Evolutionary conservation across 2,797 vertebrate genomes (phyloP), one percentile per base, ranked within the genome.

Genomic region (Poliocrania exsul): DNA sequence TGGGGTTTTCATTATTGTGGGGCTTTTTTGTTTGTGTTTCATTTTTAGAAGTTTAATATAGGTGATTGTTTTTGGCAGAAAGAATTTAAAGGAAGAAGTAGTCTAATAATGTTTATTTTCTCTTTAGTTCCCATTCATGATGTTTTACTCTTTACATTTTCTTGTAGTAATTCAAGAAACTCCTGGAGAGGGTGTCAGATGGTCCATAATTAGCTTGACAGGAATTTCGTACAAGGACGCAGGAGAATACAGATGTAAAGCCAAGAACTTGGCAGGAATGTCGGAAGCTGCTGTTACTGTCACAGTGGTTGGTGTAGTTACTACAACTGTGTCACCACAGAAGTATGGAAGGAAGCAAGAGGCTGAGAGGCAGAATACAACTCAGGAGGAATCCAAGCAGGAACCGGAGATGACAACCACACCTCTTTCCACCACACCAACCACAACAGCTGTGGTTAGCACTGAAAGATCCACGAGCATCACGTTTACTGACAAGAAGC

Each of bases 191-290:
- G 99, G 99, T 46, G 97, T 99, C 83, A 98, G 98, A 66, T 99
- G 99, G 99, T 99, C 99, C 95, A 99, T 99, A 90, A 98, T 99
- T 94, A 99, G 99, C 93, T 90, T 99, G 96, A 98, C 98, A 24
- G 98, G 98, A 71, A 98, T 99, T 94, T 96, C 98, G 11, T 97
- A 98, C 96, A 98, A 98, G 94, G 99, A 99, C 0, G 98, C 99
- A 9, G 99, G 99, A 23, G 97, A 99, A 96, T 99, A 99, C 97
- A 98, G 97, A 44, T 99, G 99, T 95, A 99, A 98, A 93, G 99
- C 99, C 47, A 99, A 99, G 96, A 99, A 99, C 81, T 96, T 99
- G 74, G 99, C 99, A 3, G 99, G 99, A 26, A 97, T 94, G 18
- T 98, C 98, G 23, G 98, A 98, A 96, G 99, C 98, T 51, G 98